phyloP scores from a whole-genome alignment of 1,140 invertebrate species.

The Kradibia gibbosae region DNA sequence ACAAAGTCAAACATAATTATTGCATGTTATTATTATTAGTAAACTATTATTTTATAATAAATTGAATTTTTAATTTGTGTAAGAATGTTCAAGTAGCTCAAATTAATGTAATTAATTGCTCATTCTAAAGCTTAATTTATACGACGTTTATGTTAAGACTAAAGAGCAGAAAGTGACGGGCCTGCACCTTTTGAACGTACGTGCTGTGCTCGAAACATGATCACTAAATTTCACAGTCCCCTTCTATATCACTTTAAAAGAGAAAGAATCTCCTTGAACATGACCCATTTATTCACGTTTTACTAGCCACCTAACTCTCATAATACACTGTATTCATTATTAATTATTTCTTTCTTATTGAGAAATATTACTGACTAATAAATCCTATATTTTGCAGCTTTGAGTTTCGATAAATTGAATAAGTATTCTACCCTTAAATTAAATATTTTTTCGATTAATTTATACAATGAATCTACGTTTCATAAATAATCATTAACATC shows the following conservation, averaged over 20 bases:
- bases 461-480: no score
- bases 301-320: not conserved
- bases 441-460: no score
- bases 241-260: not conserved
- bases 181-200: not conserved
- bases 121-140: not conserved
- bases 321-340: not conserved
- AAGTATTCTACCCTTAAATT: no score
- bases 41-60: not conserved
- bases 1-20: not conserved
- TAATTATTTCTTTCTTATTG: not conserved
- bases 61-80: not conserved
- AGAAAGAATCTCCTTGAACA: constrained; percentile 35
- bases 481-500: no score
- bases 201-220: not conserved
- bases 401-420: no score
- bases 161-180: not conserved
- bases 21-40: not conserved
- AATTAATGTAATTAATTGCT: not conserved
- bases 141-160: not conserved
- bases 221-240: constrained; percentile 18
- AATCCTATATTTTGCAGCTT: no score
- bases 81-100: not conserved
- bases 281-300: constrained; percentile 13
- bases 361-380: not conserved